Percentiles rank a stretch among this genome's conserved stretches.
Evolutionary conservation across 1,140 invertebrate species (phyloP).

Genomic region (Rhopalosiphum padi): DNA sequence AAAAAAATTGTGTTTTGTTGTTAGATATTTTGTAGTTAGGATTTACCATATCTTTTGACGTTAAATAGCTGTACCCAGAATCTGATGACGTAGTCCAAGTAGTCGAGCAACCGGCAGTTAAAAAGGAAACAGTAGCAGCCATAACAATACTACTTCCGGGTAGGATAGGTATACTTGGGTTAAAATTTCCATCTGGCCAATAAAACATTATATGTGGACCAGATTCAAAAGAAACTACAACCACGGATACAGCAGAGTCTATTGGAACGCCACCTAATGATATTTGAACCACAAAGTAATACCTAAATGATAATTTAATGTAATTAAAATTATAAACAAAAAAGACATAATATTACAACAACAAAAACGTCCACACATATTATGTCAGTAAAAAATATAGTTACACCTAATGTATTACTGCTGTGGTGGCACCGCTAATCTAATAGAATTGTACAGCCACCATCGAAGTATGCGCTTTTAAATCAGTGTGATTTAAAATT

Average conservation of each 20-base stretch:
- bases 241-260: slow-evolving; percentile 47
- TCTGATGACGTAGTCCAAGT: slow-evolving; percentile 45
- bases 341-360: background rate
- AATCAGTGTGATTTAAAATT: background rate
- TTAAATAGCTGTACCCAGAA: slow-evolving; percentile 46
- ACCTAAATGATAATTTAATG: background rate
- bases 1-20: background rate
- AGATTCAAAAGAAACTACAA: slow-evolving; percentile 48
- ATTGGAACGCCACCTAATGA: slow-evolving; percentile 25
- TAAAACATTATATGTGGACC: slow-evolving; percentile 53
- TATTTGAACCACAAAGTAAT: slow-evolving; percentile 55
- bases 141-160: slow-evolving; percentile 22
- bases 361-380: background rate
- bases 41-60: slow-evolving; percentile 37
- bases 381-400: background rate
- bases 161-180: slow-evolving; percentile 20
- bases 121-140: slow-evolving; percentile 19
- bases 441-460: background rate
- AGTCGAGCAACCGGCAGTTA: slow-evolving; percentile 2
- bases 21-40: no score
- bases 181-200: slow-evolving; percentile 45
- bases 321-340: background rate
- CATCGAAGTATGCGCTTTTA: background rate
- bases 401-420: background rate
- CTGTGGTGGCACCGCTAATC: background rate